These are phyloP conservation scores for Lanius collurio DNA, from an alignment of 2,113 vertebrate genomes.

Conservation along the genomic window DNA sequence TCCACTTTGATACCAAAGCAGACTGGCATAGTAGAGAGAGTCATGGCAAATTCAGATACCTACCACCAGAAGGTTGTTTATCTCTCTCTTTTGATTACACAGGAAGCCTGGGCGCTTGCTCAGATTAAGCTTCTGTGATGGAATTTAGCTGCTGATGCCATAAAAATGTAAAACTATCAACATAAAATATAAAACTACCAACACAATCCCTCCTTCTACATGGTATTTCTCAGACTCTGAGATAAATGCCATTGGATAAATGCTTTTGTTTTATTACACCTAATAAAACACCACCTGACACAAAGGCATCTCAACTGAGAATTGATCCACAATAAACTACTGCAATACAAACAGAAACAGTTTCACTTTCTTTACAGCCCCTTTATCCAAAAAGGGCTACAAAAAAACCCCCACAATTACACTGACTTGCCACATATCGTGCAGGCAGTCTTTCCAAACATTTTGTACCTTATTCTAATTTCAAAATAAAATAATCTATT, in stretches of 20 bases:
- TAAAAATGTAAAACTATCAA: background rate
- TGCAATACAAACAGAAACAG: background rate
- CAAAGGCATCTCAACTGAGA: background rate
- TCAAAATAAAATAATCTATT: background rate
- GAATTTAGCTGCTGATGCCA: background rate
- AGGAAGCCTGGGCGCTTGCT: background rate
- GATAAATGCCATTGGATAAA: background rate
- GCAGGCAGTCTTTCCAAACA: background rate
- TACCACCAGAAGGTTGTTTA: background rate
- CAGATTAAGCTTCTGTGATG: background rate
- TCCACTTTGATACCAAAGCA: background rate
- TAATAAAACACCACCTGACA: background rate
- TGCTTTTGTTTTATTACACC: background rate
- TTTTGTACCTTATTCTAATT: background rate
- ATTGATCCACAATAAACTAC: background rate
- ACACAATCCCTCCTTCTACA: background rate
- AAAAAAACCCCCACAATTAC: background rate
- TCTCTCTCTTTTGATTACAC: background rate
- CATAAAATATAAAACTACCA: background rate
- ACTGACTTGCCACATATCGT: background rate
- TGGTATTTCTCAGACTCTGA: background rate
- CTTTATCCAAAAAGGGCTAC: background rate
- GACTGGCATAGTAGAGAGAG: background rate
- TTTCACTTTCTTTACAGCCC: background rate
- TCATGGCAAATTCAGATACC: background rate